phyloP scores from a whole-genome alignment of 2,113 vertebrate species.

The Aix galericulata region DNA sequence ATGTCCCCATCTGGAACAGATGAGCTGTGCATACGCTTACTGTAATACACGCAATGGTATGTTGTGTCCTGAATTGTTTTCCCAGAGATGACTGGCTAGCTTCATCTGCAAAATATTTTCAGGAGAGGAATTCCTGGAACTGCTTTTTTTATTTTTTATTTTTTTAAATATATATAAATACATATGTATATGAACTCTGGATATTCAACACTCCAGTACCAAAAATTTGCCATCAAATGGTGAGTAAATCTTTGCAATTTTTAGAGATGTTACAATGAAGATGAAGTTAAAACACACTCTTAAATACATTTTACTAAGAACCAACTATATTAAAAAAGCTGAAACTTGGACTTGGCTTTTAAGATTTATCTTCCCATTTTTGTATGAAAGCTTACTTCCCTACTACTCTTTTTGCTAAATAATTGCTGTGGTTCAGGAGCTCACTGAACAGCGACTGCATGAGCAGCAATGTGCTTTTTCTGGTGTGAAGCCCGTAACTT shows the following conservation, averaged over 20 bases:
- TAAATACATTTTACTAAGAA: not conserved
- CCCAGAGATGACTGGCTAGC: slow-evolving; percentile 5
- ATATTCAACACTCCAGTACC: not conserved
- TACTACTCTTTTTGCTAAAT: accelerated
- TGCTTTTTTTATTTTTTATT: not conserved
- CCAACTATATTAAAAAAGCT: not conserved
- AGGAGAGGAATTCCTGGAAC: slow-evolving; percentile 14
- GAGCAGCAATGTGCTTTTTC: not conserved
- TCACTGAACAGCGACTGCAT: not conserved
- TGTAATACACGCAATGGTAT: not conserved
- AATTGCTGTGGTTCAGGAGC: not conserved
- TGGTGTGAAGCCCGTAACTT: not conserved
- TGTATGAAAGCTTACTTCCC: accelerated
- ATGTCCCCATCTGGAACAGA: not conserved
- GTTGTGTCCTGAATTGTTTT: slow-evolving; percentile 4
- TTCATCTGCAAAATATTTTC: slow-evolving; percentile 18
- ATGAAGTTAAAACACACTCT: not conserved
- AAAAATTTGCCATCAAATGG: not conserved
- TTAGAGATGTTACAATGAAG: not conserved
- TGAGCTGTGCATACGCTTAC: not conserved
- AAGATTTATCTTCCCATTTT: not conserved
- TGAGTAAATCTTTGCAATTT: not conserved
- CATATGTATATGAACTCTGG: not conserved
- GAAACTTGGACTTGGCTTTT: not conserved
- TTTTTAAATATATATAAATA: not conserved